Evolutionary conservation across 2,888 invertebrate species (phyloP), one percentile per base, ranked within the genome.

Genomic region (Eueremaeus valkanovi): DNA sequence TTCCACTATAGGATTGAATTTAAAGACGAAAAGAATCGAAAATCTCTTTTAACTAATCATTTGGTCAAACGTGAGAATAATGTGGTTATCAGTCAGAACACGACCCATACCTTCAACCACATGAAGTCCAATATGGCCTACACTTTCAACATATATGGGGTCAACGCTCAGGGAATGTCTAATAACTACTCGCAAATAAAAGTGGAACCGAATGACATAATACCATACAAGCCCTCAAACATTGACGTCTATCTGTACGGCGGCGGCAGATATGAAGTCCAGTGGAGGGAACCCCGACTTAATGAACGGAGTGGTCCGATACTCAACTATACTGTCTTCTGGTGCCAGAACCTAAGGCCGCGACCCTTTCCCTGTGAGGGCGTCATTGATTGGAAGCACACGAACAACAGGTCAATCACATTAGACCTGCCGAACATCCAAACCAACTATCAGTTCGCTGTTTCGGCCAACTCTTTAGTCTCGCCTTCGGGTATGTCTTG

Each of bases 361-460:
- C 63, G 77, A 31, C 76, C 77, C 9, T 76, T 61, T 13, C 73
- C 73, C 5, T 78, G 78, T 73, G 76, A 76, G 70, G 73, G 75
- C 0, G 72, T 76, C 9, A 77, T 78, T 29, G 55, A 77, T 16
- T 78, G 78, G 78, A 27, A 27, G 11, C 16, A 61, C 31, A 45
- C n/a, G 1, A 72, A 27, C 45, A 61, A 76, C 16, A 66, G 27
- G 21, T 76, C 75, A 21, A 73, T 77, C 5, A 40, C 72, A 1
- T 63, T 77, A 6, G 68, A 77, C 55, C 31, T 77, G 13, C 11
- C 76, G 2, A 73, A 78, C 61, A 58, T 49, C 0, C 27, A 13
- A n/a, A 70, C 55, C 1, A 78, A 77, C 63, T 78, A 76, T 74
- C 77, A 78, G 29, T 78, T 78, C 76, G 76, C 78, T 13, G 74